Conservation (phyloP, 2,797 vertebrate genomes). For the Paguma larvata region DNA sequence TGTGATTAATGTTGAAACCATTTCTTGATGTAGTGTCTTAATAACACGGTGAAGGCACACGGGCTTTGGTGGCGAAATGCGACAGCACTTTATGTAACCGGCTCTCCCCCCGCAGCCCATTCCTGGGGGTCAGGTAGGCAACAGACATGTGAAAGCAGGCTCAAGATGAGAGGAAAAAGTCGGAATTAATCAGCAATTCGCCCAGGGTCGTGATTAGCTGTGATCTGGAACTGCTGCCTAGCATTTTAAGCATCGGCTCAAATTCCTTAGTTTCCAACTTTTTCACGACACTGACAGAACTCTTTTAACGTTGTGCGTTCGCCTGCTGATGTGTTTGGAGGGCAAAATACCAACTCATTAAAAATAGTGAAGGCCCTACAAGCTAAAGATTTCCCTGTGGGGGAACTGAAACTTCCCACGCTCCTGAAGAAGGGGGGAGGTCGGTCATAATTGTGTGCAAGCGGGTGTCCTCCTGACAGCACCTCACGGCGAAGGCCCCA, state of each 20-base stretch:
- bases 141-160: neutral
- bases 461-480: neutral
- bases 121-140: neutral
- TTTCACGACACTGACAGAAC: neutral
- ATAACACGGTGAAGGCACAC: neutral
- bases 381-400: slow-evolving; percentile 21
- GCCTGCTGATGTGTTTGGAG: neutral
- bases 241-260: neutral
- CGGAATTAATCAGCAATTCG: slow-evolving; percentile 18
- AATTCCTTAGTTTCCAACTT: neutral
- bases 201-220: slow-evolving; percentile 41
- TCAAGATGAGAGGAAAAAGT: neutral
- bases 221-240: neutral
- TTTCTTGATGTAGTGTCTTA: slow-evolving; percentile 57
- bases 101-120: neutral
- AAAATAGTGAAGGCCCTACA: neutral
- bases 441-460: neutral
- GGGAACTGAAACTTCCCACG: slow-evolving; percentile 32
- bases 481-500: neutral
- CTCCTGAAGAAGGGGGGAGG: neutral
- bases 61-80: neutral
- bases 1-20: slow-evolving; percentile 54
- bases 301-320: neutral
- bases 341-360: slow-evolving; percentile 64
- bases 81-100: neutral